These are phyloP conservation scores for Calonectris borealis DNA, from an alignment of 2,113 vertebrate species.

Conservation along the genomic window DNA sequence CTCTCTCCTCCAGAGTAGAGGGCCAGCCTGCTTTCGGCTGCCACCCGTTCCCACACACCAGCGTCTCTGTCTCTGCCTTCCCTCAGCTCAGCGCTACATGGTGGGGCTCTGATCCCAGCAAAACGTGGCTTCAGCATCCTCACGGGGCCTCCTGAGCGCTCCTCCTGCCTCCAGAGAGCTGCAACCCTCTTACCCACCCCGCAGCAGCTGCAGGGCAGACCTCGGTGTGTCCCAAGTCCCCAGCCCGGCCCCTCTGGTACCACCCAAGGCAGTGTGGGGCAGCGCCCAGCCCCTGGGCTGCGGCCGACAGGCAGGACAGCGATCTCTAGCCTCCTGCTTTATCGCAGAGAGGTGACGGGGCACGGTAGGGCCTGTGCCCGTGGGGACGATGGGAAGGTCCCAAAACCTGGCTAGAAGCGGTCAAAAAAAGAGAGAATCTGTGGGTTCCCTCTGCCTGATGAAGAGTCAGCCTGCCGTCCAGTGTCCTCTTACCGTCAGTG, in stretches of 20 bases:
- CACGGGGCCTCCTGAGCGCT: rapidly evolving
- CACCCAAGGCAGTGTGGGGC: rapidly evolving
- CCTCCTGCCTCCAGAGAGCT: neutral
- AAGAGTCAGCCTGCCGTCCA: neutral
- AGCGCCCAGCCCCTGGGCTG: neutral
- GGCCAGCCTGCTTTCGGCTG: neutral
- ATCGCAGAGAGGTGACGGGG: neutral
- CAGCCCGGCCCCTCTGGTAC: neutral
- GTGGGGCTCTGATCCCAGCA: rapidly evolving
- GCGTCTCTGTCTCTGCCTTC: neutral
- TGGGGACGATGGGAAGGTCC: rapidly evolving
- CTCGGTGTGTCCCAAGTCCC: rapidly evolving
- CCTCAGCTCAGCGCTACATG: rapidly evolving
- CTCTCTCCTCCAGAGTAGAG: neutral
- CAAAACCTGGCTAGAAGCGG: neutral
- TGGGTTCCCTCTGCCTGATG: neutral
- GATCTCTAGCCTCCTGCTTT: neutral
- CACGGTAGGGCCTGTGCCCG: neutral
- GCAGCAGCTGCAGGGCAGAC: rapidly evolving
- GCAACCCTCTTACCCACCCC: neutral
- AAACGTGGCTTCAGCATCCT: neutral
- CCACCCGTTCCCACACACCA: neutral
- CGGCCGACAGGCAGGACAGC: neutral
- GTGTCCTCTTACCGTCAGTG: neutral
- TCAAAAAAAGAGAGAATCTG: neutral